Evolutionary conservation across 2,888 invertebrate species (phyloP).

Genomic region (Pinctada fucata): DNA sequence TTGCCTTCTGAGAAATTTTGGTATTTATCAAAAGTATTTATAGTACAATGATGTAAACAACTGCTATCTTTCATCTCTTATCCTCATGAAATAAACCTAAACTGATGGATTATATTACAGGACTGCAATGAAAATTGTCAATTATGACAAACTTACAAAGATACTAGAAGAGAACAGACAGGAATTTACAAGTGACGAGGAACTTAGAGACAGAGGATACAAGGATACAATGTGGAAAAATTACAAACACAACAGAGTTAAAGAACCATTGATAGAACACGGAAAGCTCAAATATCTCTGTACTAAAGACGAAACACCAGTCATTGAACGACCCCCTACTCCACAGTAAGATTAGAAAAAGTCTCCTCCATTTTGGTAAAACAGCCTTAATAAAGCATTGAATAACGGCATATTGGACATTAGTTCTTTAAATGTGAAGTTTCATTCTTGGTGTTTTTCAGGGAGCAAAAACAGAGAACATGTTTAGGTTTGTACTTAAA

Average conservation of each 20-base stretch:
- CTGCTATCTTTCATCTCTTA: too few relatives aligned
- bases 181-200: slow-evolving; percentile 53
- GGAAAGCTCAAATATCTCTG: slow-evolving; percentile 57
- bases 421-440: background rate
- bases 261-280: slow-evolving; percentile 54
- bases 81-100: too few relatives aligned
- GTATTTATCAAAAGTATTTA: too few relatives aligned
- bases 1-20: too few relatives aligned
- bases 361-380: too few relatives aligned
- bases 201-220: slow-evolving; percentile 60
- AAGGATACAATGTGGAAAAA: slow-evolving; percentile 60
- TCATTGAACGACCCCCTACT: slow-evolving; percentile 52
- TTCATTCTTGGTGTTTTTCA: slow-evolving; percentile 24
- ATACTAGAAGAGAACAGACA: slow-evolving; percentile 53
- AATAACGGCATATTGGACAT: background rate
- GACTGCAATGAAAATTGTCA: slow-evolving; percentile 61
- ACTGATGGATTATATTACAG: slow-evolving; percentile 37
- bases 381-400: background rate
- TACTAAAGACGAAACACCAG: slow-evolving; percentile 35
- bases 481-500: slow-evolving; percentile 58
- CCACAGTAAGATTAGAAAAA: slow-evolving; percentile 46
- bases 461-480: slow-evolving; percentile 59
- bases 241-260: slow-evolving; percentile 59
- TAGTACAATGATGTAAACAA: too few relatives aligned
- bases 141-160: slow-evolving; percentile 52